A percentile compares a stretch with the other conserved stretches of the same genome.
Evolutionary conservation across 2,797 vertebrate species (phyloP).

Genomic region (Pyrocephalus nanus): DNA sequence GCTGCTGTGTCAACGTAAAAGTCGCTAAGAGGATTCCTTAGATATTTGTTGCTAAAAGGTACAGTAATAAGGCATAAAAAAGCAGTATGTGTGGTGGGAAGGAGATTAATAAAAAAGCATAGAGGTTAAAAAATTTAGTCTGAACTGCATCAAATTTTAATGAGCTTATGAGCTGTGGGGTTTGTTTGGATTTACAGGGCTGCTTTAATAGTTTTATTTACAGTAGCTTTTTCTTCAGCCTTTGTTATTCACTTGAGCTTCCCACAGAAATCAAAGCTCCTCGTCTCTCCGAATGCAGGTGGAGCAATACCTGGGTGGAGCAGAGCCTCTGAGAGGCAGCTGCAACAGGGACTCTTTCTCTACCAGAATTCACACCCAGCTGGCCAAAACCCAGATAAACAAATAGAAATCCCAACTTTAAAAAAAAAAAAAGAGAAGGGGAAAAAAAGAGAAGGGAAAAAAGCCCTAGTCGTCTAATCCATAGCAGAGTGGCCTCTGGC

Average conservation of each 20-base stretch:
- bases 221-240: conserved; percentile 74
- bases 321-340: conserved; percentile 21
- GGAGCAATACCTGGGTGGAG: conserved; percentile 56
- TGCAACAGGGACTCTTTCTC: conserved; percentile 41
- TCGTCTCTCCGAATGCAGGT: conserved; percentile 60
- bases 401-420: conserved; percentile 32
- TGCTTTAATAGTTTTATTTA: conserved; percentile 82
- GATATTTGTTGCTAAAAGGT: conserved; percentile 76
- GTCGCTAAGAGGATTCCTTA: conserved; percentile 76
- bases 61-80: conserved; percentile 78
- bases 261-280: conserved; percentile 62
- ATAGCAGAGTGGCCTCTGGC: conserved; percentile 63
- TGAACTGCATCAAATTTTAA: conserved; percentile 81
- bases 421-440: not conserved
- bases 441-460: not conserved
- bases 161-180: conserved; percentile 82
- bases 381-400: conserved; percentile 55
- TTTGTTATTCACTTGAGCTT: conserved; percentile 71
- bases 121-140: conserved; percentile 78
- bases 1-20: conserved; percentile 68
- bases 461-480: conserved; percentile 49
- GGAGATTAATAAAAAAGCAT: conserved; percentile 80
- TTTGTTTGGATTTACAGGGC: conserved; percentile 79
- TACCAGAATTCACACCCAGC: conserved; percentile 11
- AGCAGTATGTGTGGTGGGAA: conserved; percentile 68